These are phyloP conservation scores for Poeciliopsis turneri DNA, from an alignment of 2,797 vertebrate genomes.

Conservation along the genomic window DNA sequence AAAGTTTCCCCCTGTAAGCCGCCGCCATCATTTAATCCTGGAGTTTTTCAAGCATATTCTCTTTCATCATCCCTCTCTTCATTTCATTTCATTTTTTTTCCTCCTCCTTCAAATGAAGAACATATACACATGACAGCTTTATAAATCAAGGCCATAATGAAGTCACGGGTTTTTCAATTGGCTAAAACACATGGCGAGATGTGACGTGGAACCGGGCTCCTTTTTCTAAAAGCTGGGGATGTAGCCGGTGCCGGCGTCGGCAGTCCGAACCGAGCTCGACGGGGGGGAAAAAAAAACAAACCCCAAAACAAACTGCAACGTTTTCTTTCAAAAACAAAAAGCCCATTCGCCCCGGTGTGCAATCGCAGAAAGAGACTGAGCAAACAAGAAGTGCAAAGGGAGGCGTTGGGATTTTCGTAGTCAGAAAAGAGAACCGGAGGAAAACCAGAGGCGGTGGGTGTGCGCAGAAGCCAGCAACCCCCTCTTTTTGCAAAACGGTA, in stretches of 20 bases:
- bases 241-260: slow-evolving; percentile 79
- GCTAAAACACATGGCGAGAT: slow-evolving; percentile 90
- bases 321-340: slow-evolving; percentile 16
- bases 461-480: slow-evolving; percentile 53
- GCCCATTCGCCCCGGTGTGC: slow-evolving; percentile 8
- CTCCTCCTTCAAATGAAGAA: slow-evolving; percentile 13
- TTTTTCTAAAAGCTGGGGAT: slow-evolving; percentile 75
- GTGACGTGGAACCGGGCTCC: slow-evolving; percentile 87
- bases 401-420: slow-evolving; percentile 25
- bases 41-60: background rate
- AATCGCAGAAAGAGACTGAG: slow-evolving; percentile 43
- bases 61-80: background rate
- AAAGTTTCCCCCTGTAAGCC: slow-evolving; percentile 2
- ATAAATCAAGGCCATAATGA: slow-evolving; percentile 48
- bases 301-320: slow-evolving; percentile 16
- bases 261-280: slow-evolving; percentile 66
- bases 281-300: background rate
- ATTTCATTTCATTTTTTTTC: background rate
- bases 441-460: slow-evolving; percentile 57
- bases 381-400: slow-evolving; percentile 20
- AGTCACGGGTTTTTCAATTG: slow-evolving; percentile 82
- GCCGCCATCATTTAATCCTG: background rate
- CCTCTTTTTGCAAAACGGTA: slow-evolving; percentile 49
- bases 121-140: slow-evolving; percentile 43
- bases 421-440: slow-evolving; percentile 47